Evolutionary conservation across 1,140 invertebrate species (phyloP), one percentile per base, ranked within the genome.

Genomic region (Fopius arisanus): DNA sequence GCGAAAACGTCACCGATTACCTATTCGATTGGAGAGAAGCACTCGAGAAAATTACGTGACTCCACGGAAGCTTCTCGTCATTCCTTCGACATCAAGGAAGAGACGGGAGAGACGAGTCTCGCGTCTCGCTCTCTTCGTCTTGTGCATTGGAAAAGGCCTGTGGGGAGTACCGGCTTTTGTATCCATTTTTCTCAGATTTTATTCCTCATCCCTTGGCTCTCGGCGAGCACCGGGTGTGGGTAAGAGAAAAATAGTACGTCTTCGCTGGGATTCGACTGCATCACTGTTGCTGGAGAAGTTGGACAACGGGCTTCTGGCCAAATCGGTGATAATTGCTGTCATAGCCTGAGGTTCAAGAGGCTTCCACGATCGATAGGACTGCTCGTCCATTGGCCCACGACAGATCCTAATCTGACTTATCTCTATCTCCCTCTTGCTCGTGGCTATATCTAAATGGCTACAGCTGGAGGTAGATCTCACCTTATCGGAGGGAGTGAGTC

Each of bases 301-400:
- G 62, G 29, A 65, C 54, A 29, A 65, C 29, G 62, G 62, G 71
- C 65, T 67, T 66, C 21, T 43, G 71, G 65, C 59, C 63, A 73
- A 68, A 68, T 68, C 65, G 37, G 19, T 68, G 72, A 73, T 73
- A 73, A 73, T 73, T 73, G 72, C 72, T 73, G 72, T 73, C 72
- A 73, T 68, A 73, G 63, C 63, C 63, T 26, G 21, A n/a, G 40
- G 62, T 67, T 41, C 62, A 59, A 28, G 62, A 21, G 29, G 26
- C 6, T 26, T 48, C 29, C 14, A 23, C 33, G 28, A 68, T 73
- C 72, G 65, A 73, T 73, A 63, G 68, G 48, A 67, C 66, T 33
- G 14, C 26, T 54, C 37, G 19, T 67, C 62, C 63, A 63, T 43
- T 23, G 16, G 14, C 29, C 40, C 62, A 72, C 51, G 62, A 63